Conservation (phyloP, 2,888 invertebrate genomes). For the Drosophila affinis region DNA sequence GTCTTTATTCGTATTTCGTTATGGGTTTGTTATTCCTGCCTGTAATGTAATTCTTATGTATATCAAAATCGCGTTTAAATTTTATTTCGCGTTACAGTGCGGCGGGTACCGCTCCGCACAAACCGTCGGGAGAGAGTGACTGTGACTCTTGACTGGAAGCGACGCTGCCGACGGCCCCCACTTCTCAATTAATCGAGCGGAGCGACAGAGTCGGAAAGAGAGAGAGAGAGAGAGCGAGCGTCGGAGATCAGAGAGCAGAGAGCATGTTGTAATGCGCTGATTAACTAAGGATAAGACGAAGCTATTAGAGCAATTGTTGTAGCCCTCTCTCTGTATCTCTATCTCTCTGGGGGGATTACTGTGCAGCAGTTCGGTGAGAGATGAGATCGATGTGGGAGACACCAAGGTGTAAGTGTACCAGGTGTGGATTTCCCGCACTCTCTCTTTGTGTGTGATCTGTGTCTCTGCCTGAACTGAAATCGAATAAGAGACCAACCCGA, state of each 20-base stretch:
- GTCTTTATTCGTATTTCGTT: constrained; percentile 33
- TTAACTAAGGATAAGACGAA: neutral
- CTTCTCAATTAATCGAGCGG: constrained; percentile 5
- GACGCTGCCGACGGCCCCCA: neutral
- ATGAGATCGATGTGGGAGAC: constrained; percentile 3
- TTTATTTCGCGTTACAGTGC: constrained; percentile 37
- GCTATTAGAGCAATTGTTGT: neutral
- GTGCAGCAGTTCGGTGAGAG: neutral
- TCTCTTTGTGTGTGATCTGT: neutral
- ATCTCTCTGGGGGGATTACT: neutral
- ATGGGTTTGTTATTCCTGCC: constrained; percentile 24
- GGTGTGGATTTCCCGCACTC: neutral
- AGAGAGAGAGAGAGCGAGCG: constrained; percentile 2
- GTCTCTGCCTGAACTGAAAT: neutral
- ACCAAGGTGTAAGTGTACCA: neutral
- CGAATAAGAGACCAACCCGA: neutral
- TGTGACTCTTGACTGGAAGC: constrained; percentile 37
- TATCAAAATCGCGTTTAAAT: neutral
- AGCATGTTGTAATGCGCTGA: neutral
- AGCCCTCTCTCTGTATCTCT: neutral
- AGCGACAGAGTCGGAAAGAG: neutral
- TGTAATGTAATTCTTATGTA: neutral
- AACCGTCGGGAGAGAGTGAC: constrained; percentile 19
- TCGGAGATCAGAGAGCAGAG: constrained; percentile 9
- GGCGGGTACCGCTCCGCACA: constrained; percentile 43